Conservation (phyloP, 2,113 vertebrate species). For the Crotalus horridus region DNA sequence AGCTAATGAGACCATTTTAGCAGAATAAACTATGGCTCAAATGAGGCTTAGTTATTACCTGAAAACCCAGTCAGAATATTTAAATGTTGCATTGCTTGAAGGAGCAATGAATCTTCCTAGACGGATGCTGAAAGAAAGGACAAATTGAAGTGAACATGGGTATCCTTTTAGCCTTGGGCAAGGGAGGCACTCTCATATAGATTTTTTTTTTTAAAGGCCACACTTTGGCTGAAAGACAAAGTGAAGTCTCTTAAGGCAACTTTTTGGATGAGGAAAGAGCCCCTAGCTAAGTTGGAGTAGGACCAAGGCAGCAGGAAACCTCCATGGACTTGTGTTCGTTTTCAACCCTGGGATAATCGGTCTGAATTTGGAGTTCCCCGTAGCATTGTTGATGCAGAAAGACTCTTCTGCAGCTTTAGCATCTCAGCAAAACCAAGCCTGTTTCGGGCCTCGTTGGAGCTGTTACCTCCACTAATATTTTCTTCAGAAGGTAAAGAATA, state of each 20-base stretch:
- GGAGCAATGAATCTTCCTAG: conserved; percentile 35
- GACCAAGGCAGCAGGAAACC: background rate
- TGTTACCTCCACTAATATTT: background rate
- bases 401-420: background rate
- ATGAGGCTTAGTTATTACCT: background rate
- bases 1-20: background rate
- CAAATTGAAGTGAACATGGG: conserved; percentile 22
- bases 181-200: conserved; percentile 28
- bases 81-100: background rate
- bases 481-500: background rate
- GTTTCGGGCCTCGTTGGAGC: conserved; percentile 4
- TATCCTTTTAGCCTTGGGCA: conserved; percentile 10
- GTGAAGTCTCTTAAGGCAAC: background rate
- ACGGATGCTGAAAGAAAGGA: conserved; percentile 27
- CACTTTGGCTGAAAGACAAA: conserved; percentile 16
- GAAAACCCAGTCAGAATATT: background rate
- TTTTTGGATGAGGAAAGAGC: background rate
- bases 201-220: background rate
- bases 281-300: conserved; percentile 15
- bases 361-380: background rate
- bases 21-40: background rate
- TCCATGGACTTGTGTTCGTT: background rate
- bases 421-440: background rate
- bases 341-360: background rate
- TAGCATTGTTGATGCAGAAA: background rate